Evolutionary conservation across 2,113 vertebrate species (phyloP), one percentile per base, ranked within the genome.

Genomic region (Rhombomys opimus): DNA sequence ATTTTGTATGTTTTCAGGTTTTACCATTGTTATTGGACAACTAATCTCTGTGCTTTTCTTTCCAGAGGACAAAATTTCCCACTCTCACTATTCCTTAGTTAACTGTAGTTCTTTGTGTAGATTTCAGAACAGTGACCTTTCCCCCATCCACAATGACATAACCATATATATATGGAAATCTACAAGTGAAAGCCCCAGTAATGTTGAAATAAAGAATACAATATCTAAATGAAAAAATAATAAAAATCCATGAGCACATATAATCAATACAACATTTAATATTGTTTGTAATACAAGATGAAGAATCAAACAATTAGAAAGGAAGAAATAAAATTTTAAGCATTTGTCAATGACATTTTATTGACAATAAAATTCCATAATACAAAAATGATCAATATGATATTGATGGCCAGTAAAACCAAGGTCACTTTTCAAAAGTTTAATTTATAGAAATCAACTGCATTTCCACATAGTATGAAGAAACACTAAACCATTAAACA

Each of bases 241-340:
- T 41, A 57, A 72, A 11, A 65, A 67, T 0, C 30, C 63, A 8
- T 61, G 17, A 82, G 10, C 3, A 81, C 11, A 25, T 73, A 67
- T 35, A 86, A 61, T 86, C 7, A 67, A 73, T 75, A 76, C 35
- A 52, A 41, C 30, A 73, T 68, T 67, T 84, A 2, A 59, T 30
- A 32, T 73, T 95, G 46, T 0, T 22, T 89, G 54, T 85, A 84
- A 72, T 54, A 0, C 14, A 57, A 75, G 5, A n/a, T 65, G 86
- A 87, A 78, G 4, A n/a, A 87, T 61, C 32, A 87, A 73, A 61
- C 15, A 86, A 75, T 70, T 89, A 80, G 17, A 73, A 93, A 91
- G 46, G 54, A 73, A 70, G 3, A 89, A 86, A 85, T 50, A 27
- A 61, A 92, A 32, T 27, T 86, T 8, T 91, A 38, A 92, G 27